Percentiles rank a stretch among this genome's conserved stretches.
Evolutionary conservation across 2,797 vertebrate species (phyloP).

Genomic region (Pantherophis alleghaniensis): DNA sequence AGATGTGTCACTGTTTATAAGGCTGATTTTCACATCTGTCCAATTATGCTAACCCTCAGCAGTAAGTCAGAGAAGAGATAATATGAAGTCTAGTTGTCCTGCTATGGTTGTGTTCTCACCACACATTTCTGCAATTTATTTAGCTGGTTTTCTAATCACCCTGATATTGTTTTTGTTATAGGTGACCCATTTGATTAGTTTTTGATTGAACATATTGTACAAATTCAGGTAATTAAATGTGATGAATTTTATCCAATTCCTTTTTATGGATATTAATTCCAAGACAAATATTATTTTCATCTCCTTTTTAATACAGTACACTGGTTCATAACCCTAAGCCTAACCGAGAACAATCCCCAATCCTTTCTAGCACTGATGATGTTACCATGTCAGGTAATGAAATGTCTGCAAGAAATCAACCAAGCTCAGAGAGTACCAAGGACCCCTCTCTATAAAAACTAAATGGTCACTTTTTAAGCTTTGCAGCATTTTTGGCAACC

Average conservation of each 20-base stretch:
- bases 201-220: neutral
- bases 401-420: neutral
- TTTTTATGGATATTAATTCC: neutral
- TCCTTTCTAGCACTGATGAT: neutral
- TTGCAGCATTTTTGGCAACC: constrained; percentile 21
- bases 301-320: neutral
- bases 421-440: neutral
- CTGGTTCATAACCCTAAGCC: neutral
- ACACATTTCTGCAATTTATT: neutral
- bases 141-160: neutral
- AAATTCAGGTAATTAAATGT: neutral
- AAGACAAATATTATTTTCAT: neutral
- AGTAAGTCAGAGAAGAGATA: neutral
- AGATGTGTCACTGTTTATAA: neutral
- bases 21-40: neutral
- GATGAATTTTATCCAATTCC: neutral
- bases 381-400: neutral
- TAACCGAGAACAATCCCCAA: neutral
- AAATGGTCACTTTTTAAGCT: neutral
- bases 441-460: neutral
- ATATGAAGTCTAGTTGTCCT: neutral
- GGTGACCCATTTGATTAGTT: neutral
- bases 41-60: neutral
- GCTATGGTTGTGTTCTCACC: neutral
- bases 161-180: neutral